Conservation (phyloP, 2,888 invertebrate species). For the Hoplodrina ambigua region DNA sequence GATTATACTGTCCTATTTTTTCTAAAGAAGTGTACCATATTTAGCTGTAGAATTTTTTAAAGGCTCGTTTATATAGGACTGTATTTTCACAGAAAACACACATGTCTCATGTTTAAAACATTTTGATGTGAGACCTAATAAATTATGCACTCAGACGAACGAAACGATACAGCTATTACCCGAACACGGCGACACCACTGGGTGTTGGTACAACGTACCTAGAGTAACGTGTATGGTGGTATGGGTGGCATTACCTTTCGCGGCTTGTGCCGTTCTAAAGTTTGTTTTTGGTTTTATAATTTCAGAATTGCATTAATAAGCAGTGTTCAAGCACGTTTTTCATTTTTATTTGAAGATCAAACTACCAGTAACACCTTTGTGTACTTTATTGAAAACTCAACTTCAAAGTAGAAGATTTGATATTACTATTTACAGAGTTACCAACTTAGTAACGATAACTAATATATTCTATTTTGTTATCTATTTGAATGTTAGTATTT, state of each 20-base stretch:
- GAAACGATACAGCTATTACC: conserved; percentile 49
- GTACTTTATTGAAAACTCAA: no score
- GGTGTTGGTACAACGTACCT: conserved; percentile 11
- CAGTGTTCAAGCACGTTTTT: not conserved
- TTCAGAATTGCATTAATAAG: no score
- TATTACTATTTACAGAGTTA: not conserved
- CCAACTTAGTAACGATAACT: not conserved
- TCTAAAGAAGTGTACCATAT: conserved; percentile 3
- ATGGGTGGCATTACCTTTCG: not conserved
- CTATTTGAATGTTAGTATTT: conserved; percentile 10
- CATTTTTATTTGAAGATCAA: not conserved
- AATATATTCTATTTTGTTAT: conserved; percentile 4
- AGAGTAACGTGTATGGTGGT: not conserved
- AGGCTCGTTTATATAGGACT: conserved; percentile 2
- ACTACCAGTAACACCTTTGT: not conserved
- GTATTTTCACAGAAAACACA: conserved; percentile 17
- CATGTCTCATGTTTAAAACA: conserved; percentile 54
- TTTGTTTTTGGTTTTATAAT: not conserved
- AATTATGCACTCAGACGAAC: conserved; percentile 56
- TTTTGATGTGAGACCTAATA: conserved; percentile 52
- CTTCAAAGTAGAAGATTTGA: not conserved
- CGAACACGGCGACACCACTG: conserved; percentile 20
- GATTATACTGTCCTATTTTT: conserved; percentile 35
- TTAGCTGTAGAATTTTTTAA: not conserved
- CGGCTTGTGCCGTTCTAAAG: not conserved